phyloP scores from a whole-genome alignment of 1,140 invertebrate species.

The Armadillidium nasatum region DNA sequence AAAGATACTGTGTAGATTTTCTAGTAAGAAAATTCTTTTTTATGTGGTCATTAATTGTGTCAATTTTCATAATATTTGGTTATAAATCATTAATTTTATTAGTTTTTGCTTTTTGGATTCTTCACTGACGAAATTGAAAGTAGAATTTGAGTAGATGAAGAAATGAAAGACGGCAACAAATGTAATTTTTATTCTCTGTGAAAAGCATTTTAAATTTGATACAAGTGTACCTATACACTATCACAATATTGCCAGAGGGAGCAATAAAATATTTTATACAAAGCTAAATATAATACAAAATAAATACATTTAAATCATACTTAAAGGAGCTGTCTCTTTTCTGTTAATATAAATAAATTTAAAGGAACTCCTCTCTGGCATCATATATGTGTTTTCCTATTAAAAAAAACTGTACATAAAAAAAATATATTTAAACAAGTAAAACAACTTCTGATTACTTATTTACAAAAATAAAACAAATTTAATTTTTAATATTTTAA shows the following conservation, averaged over 20 bases:
- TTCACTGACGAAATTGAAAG: no score
- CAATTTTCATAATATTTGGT: no score
- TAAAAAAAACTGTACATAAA: slow-evolving; percentile 3
- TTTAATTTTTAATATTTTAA: not conserved
- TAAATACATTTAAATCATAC: not conserved
- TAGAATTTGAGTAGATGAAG: no score
- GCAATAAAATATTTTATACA: not conserved
- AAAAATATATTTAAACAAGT: not conserved
- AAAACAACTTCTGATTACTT: not conserved
- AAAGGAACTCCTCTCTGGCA: not conserved
- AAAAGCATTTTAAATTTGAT: slow-evolving; percentile 3
- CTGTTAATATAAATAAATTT: not conserved
- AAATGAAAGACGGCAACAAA: not conserved
- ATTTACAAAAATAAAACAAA: slow-evolving; percentile 14
- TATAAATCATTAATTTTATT: no score
- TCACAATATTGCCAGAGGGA: slow-evolving; percentile 7
- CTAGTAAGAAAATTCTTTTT: no score
- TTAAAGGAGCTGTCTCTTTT: not conserved
- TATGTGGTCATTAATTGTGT: no score
- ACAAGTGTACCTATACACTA: slow-evolving; percentile 10
- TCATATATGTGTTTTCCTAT: slow-evolving; percentile 2
- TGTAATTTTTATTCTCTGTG: slow-evolving; percentile 1
- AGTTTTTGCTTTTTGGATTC: no score
- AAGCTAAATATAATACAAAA: not conserved
- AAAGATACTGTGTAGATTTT: no score